Conservation (phyloP, 92 coral and sea anemone species). For the Bergia sp. region DNA sequence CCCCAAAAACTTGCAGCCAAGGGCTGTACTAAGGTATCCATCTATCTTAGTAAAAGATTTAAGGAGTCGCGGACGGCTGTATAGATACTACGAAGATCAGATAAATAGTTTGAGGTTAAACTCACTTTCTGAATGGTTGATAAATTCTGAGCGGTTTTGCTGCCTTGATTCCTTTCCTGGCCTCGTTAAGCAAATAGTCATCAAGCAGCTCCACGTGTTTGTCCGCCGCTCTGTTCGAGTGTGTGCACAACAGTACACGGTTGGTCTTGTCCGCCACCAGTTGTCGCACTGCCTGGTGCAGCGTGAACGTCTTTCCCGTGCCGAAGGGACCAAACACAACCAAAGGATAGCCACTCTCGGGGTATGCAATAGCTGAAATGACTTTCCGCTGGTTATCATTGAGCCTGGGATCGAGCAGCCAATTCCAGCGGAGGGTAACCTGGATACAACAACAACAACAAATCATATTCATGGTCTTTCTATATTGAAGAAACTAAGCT, state of each 20-base stretch:
- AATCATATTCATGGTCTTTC: not conserved
- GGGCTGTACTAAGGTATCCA: no score
- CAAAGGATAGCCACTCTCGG: slow-evolving; percentile 72
- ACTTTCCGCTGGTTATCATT: slow-evolving; percentile 64
- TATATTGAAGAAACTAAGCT: no score
- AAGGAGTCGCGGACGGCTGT: not conserved
- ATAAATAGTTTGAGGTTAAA: not conserved
- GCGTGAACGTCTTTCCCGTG: slow-evolving; percentile 94
- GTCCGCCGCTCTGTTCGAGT: slow-evolving; percentile 95
- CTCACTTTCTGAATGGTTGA: slow-evolving; percentile 41
- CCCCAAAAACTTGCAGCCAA: no score
- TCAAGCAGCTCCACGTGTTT: slow-evolving; percentile 76
- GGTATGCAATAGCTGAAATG: slow-evolving; percentile 54
- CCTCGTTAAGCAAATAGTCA: slow-evolving; percentile 46
- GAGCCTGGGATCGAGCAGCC: slow-evolving; percentile 59
- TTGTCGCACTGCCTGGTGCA: slow-evolving; percentile 77
- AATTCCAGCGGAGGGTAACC: not conserved
- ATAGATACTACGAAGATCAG: no score
- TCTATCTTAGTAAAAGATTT: not conserved
- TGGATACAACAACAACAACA: not conserved
- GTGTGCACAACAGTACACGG: slow-evolving; percentile 90
- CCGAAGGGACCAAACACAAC: slow-evolving; percentile 98
- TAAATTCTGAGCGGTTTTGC: slow-evolving; percentile 63
- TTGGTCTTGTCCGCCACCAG: slow-evolving; percentile 64
- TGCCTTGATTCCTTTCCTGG: slow-evolving; percentile 45